Evolutionary conservation across 1,140 invertebrate genomes (phyloP).

Genomic region (Mercenaria mercenaria): DNA sequence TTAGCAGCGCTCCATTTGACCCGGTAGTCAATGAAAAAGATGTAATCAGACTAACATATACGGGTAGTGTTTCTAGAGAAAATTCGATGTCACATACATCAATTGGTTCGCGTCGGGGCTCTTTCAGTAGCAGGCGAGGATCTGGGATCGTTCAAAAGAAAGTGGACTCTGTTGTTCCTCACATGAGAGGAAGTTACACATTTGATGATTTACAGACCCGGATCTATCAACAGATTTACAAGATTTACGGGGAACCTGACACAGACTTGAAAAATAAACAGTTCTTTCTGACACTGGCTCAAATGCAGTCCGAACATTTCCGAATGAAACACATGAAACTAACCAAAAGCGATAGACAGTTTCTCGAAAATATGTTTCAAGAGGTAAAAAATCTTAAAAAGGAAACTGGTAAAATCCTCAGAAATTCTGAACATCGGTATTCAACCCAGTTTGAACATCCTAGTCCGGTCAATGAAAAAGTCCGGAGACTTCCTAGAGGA

Average conservation of each 20-base stretch:
- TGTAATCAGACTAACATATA: conserved; percentile 23
- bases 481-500: not conserved
- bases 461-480: not conserved
- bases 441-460: not conserved
- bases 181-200: not conserved
- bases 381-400: conserved; percentile 10
- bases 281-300: conserved; percentile 21
- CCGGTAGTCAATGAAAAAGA: conserved; percentile 38
- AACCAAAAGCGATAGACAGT: not conserved
- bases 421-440: not conserved
- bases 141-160: conserved; percentile 34
- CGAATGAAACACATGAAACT: conserved; percentile 33
- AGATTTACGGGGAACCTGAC: conserved; percentile 30
- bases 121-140: not conserved
- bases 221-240: conserved; percentile 52
- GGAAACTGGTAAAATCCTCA: conserved; percentile 1
- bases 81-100: not conserved
- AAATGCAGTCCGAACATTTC: conserved; percentile 15
- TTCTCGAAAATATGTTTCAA: conserved; percentile 43
- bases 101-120: not conserved
- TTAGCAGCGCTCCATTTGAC: not conserved
- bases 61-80: conserved; percentile 1
- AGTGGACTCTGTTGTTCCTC: conserved; percentile 30
- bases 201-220: conserved; percentile 44
- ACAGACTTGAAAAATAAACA: conserved; percentile 43